Conservation (phyloP, 2,888 invertebrate genomes). For the Ernsta delagoae region DNA sequence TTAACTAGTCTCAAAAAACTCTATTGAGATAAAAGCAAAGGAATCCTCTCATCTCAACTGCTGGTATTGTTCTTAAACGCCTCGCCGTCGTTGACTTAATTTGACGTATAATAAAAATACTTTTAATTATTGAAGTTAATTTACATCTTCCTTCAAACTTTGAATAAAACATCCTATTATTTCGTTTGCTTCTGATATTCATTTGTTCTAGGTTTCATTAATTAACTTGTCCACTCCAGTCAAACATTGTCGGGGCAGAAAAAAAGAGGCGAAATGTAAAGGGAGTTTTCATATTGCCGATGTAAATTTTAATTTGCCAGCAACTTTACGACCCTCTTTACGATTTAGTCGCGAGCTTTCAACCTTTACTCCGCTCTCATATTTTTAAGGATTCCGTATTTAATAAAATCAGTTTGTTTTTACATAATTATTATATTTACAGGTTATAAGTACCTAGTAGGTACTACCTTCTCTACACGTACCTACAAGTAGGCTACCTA, state of each 20-base stretch:
- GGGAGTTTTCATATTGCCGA: slow-evolving; percentile 80
- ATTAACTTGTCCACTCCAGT: slow-evolving; percentile 78
- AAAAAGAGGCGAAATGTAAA: slow-evolving; percentile 73
- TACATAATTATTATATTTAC: no score
- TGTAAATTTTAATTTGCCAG: slow-evolving; percentile 83
- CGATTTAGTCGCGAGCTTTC: slow-evolving; percentile 77
- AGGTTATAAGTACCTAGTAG: no score
- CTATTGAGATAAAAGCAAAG: no score
- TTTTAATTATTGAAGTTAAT: no score
- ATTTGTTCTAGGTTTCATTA: slow-evolving; percentile 74
- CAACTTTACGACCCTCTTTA: slow-evolving; percentile 82
- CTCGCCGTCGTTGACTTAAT: slow-evolving; percentile 33
- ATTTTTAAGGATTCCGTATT: slow-evolving; percentile 65
- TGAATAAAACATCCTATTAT: slow-evolving; percentile 34
- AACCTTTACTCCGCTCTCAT: slow-evolving; percentile 75
- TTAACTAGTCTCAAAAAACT: no score
- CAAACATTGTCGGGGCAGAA: slow-evolving; percentile 65
- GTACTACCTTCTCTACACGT: no score
- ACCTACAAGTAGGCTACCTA: no score
- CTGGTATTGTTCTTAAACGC: slow-evolving; percentile 37
- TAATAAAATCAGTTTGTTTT: neutral
- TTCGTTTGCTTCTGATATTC: slow-evolving; percentile 40
- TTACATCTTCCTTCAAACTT: slow-evolving; percentile 23
- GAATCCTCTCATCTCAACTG: no score
- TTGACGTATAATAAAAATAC: slow-evolving; percentile 23